Base-by-base conservation (phyloP, 2,113 vertebrate genomes). In the Oenanthe melanoleuca region DNA sequence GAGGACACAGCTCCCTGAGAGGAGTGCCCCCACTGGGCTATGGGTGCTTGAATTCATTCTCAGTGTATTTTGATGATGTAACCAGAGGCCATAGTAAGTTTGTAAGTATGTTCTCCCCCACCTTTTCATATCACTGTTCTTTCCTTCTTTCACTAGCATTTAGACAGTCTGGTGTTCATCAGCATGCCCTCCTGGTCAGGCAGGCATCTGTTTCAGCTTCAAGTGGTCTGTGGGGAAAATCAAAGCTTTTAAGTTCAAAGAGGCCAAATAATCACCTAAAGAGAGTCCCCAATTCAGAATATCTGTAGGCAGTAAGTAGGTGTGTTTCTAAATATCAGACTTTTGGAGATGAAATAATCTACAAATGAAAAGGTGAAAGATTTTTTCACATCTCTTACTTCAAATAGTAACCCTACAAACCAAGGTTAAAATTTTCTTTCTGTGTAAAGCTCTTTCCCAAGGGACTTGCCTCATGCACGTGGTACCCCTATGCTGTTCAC, bases 151-250 rank as follows among this genome's bases (percentile, higher is more conserved):
- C 44, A 33, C 37, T 80, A 34, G 47, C 14, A 37, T 83, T 91
- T 83, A 67, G 44, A 65, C 33, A 83, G 80, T 31, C 80, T 92
- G 86, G 56, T 49, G 72, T 56, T 85, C 83, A 89, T 71, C 95
- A 96, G 52, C 44, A 56, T 61, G 86, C 49, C 83, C 88, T 71
- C 73, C 61, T 84, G 69, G 56, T 64, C 69, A 92, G 83, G 11
- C 55, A 94, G 56, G 65, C 79, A 93, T 74, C 80, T 92, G 77
- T 67, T 93, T 89, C 88, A 79, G 56, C 64, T 91, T 95, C 80
- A 84, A 71, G 80, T 16, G 23, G 22, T 86, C 86, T 60, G 38
- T 19, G 18, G 45, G 59, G 37, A 80, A 77, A 71, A 85, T 74
- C 77, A 74, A 91, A 60, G 18, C 44, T 69, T 75, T 60, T 49